Evolutionary conservation across 2,797 vertebrate genomes (phyloP), one percentile per base, ranked within the genome.

Genomic region (Tadarida brasiliensis): DNA sequence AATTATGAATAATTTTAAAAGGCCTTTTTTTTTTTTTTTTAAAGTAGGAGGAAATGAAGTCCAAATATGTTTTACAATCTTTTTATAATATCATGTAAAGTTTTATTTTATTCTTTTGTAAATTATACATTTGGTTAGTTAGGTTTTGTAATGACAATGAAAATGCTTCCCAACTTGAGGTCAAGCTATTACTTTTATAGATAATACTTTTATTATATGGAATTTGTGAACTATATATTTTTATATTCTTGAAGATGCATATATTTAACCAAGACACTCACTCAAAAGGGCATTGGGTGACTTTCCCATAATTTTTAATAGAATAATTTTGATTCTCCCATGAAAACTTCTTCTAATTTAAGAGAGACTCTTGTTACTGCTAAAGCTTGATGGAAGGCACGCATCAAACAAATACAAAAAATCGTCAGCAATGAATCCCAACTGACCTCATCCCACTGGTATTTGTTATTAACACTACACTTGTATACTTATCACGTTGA

Each of bases 191-290:
- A 77, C 35, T 91, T 83, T 56, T 68, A 85, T 30, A 47, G 67
- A 8, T 67, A 76, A 80, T 91, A 77, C 4, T 95, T 96, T 90
- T 94, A 96, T 90, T 94, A 28, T 87, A 92, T 85, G 8, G 44
- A 89, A 91, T 91, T 90, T 96, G 86, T 94, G 90, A 95, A 95
- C 30, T 95, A n/a, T 33, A 82, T 92, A 70, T 87, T 95, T 95
- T 97, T 96, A 81, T 94, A 49, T 91, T 96, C 76, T 95, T 94
- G 49, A 90, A 97, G 96, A 95, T 78, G 59, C 16, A 87, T 86
- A 84, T 68, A 78, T 94, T 87, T 94, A 86, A 92, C 61, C 30
- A 94, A 95, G 24, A 77, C 90, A 54, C 24, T 67, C 47, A 83
- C 77, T 81, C 67, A 94, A 67, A 93, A 95, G 51, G 78, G 33